Percentiles rank a stretch among this genome's conserved stretches.
These are phyloP conservation scores for Crocidura indochinensis DNA, from an alignment of 2,797 vertebrate genomes.

Conservation along the genomic window DNA sequence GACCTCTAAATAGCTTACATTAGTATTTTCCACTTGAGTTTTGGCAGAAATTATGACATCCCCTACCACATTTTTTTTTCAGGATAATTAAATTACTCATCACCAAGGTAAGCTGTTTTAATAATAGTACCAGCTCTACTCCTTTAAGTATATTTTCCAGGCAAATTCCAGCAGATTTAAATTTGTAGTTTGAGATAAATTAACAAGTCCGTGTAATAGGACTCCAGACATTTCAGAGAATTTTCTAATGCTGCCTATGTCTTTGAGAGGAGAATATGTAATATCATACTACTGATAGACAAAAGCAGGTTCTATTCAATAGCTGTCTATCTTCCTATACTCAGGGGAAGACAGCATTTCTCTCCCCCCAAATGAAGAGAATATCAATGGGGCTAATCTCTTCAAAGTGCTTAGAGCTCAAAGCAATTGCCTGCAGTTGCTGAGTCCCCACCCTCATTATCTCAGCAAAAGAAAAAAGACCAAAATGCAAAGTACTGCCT, in stretches of 20 bases:
- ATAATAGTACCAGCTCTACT: slow-evolving; percentile 72
- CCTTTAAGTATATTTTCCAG: slow-evolving; percentile 81
- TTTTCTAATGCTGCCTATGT: slow-evolving; percentile 58
- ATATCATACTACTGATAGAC: slow-evolving; percentile 79
- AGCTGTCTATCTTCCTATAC: slow-evolving; percentile 86
- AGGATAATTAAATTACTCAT: slow-evolving; percentile 83
- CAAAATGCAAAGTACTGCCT: slow-evolving; percentile 80
- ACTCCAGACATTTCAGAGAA: slow-evolving; percentile 63
- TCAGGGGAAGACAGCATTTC: slow-evolving; percentile 85
- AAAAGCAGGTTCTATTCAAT: slow-evolving; percentile 88
- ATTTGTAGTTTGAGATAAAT: slow-evolving; percentile 64
- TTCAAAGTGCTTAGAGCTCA: slow-evolving; percentile 87
- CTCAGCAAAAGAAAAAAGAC: slow-evolving; percentile 84
- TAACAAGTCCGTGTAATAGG: slow-evolving; percentile 78
- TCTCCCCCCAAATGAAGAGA: slow-evolving; percentile 87
- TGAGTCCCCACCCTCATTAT: slow-evolving; percentile 86
- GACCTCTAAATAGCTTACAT: slow-evolving; percentile 68
- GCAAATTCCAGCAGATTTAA: slow-evolving; percentile 78
- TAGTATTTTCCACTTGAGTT: slow-evolving; percentile 77
- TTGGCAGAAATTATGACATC: slow-evolving; percentile 80
- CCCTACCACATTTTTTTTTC: slow-evolving; percentile 56
- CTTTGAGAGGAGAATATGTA: slow-evolving; percentile 83
- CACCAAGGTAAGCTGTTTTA: slow-evolving; percentile 68
- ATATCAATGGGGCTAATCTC: slow-evolving; percentile 90
- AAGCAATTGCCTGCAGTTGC: slow-evolving; percentile 86